Percentiles rank a stretch among this genome's conserved stretches.
phyloP scores from a whole-genome alignment of 2,888 invertebrate species.

The Alentia gelatinosa region DNA sequence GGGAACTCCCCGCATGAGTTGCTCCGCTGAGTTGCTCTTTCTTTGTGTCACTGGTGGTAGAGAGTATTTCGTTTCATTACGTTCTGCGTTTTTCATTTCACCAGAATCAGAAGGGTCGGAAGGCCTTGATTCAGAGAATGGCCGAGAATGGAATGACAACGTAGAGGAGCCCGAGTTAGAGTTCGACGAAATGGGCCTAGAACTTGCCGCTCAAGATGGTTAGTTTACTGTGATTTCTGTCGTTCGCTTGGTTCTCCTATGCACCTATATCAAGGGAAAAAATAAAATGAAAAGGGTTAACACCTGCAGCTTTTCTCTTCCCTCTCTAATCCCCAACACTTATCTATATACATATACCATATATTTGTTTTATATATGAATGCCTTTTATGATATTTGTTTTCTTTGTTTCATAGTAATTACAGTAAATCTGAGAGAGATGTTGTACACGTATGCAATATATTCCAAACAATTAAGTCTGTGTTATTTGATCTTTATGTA shows the following conservation, averaged over 20 bases:
- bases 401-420: too few relatives aligned
- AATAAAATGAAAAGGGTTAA: too few relatives aligned
- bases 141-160: slow-evolving; percentile 55
- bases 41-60: slow-evolving; percentile 21
- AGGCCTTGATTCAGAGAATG: slow-evolving; percentile 46
- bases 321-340: neutral
- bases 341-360: too few relatives aligned
- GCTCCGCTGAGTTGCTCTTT: too few relatives aligned
- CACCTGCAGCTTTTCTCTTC: neutral
- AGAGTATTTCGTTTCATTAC: neutral
- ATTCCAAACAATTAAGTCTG: too few relatives aligned
- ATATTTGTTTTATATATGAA: too few relatives aligned
- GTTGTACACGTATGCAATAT: too few relatives aligned
- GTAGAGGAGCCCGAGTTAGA: slow-evolving; percentile 93
- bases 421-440: too few relatives aligned
- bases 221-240: slow-evolving; percentile 52
- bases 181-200: slow-evolving; percentile 94
- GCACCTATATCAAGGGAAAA: neutral
- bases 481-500: too few relatives aligned
- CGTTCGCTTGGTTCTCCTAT: slow-evolving; percentile 5
- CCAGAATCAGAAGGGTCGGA: slow-evolving; percentile 51
- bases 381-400: too few relatives aligned
- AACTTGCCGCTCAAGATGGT: slow-evolving; percentile 77
- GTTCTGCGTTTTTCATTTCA: slow-evolving; percentile 12
- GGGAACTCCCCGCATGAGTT: too few relatives aligned